A percentile compares a stretch with the other conserved stretches of the same genome.
phyloP scores from a whole-genome alignment of 2,888 invertebrate genomes.

The Torymus aiolomorphi region DNA sequence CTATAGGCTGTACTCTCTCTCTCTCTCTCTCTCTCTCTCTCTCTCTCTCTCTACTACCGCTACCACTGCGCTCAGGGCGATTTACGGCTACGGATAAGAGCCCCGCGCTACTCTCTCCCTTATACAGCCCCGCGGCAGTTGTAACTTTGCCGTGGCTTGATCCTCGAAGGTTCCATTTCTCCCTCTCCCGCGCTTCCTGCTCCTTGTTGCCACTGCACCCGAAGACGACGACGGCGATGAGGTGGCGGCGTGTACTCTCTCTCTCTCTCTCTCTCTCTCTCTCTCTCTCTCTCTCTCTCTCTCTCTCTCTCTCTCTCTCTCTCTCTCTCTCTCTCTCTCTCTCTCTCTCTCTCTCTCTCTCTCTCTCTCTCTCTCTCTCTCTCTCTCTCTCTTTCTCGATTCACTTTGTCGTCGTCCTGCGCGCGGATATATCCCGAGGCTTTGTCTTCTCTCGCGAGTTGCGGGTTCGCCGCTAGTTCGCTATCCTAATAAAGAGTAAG shows the following conservation, averaged over 20 bases:
- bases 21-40: no score
- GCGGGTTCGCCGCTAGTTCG: constrained; percentile 15
- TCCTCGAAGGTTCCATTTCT: constrained; percentile 58
- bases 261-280: constrained; percentile 15
- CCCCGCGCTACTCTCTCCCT: constrained; percentile 5
- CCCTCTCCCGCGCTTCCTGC: constrained; percentile 22
- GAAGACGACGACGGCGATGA: no score
- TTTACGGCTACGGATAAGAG: constrained; percentile 63
- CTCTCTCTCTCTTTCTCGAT: constrained; percentile 18
- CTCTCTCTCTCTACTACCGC: no score
- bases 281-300: background rate
- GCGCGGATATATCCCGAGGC: constrained; percentile 25
- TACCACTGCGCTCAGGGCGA: constrained; percentile 25
- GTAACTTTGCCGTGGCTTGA: constrained; percentile 63
- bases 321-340: background rate
- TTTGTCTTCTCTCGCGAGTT: constrained; percentile 34
- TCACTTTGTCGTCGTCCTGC: constrained; percentile 24
- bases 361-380: background rate
- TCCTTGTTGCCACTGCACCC: no score
- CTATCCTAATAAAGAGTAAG: constrained; percentile 55
- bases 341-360: background rate
- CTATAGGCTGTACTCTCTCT: constrained; percentile 36
- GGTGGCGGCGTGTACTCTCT: background rate
- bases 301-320: background rate
- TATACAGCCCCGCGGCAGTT: constrained; percentile 57